Conservation (phyloP, 2,113 vertebrate species). For the Castor canadensis region DNA sequence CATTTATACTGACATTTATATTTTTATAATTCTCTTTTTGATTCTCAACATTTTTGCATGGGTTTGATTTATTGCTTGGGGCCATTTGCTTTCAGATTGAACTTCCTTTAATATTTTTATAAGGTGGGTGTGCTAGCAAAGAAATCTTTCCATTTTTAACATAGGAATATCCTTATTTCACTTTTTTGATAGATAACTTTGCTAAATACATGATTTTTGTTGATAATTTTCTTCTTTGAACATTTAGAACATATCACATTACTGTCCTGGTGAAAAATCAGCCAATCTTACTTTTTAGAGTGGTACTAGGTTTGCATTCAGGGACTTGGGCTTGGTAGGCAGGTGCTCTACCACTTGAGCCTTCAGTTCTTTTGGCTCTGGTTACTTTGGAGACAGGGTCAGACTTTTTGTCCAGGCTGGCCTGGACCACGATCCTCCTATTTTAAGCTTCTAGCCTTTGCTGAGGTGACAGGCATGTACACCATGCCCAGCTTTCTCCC, state of each 20-base stretch:
- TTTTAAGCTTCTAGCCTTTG: too few relatives aligned
- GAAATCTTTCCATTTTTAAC: not conserved
- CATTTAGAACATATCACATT: not conserved
- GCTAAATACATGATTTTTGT: not conserved
- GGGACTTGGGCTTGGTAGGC: too few relatives aligned
- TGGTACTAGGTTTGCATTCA: too few relatives aligned
- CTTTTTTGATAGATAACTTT: not conserved
- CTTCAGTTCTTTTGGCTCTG: too few relatives aligned
- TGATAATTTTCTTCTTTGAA: not conserved
- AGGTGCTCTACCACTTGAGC: too few relatives aligned
- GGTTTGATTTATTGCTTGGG: not conserved
- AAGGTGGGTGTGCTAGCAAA: not conserved
- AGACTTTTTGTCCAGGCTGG: too few relatives aligned
- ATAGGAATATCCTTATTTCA: not conserved
- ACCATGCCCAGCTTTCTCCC: too few relatives aligned
- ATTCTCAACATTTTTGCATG: not conserved
- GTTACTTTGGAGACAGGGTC: too few relatives aligned
- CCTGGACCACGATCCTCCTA: too few relatives aligned
- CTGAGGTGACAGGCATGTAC: too few relatives aligned
- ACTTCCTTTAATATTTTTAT: not conserved
- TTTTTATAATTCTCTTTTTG: not conserved
- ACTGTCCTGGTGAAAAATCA: not conserved
- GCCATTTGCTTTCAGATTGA: not conserved
- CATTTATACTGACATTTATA: not conserved
- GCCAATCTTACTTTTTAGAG: too few relatives aligned